Conservation (phyloP, 2,888 invertebrate species). For the Lymantria monacha region DNA sequence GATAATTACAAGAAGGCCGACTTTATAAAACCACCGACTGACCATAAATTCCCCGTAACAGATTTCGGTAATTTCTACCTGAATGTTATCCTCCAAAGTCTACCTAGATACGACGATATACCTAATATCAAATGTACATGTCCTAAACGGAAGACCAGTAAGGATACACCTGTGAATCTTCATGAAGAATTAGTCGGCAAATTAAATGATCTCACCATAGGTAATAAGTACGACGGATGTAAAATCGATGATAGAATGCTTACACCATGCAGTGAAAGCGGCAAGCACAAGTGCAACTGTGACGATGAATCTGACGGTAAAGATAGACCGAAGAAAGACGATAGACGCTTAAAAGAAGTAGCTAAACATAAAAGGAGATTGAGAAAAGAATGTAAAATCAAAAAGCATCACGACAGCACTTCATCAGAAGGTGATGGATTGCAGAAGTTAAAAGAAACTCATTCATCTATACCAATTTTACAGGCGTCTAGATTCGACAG, state of each 20-base stretch:
- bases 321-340: slow-evolving; percentile 61
- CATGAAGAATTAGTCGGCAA: slow-evolving; percentile 67
- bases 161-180: slow-evolving; percentile 47
- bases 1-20: slow-evolving; percentile 80
- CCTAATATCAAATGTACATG: slow-evolving; percentile 82
- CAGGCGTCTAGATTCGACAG: slow-evolving; percentile 76
- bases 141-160: slow-evolving; percentile 61
- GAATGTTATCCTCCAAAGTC: slow-evolving; percentile 83
- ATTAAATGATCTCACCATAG: slow-evolving; percentile 73
- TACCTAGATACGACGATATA: slow-evolving; percentile 89
- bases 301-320: slow-evolving; percentile 85
- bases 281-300: slow-evolving; percentile 89
- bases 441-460: slow-evolving; percentile 53
- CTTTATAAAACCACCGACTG: slow-evolving; percentile 82
- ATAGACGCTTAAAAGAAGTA: slow-evolving; percentile 68
- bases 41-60: slow-evolving; percentile 88
- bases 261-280: slow-evolving; percentile 86
- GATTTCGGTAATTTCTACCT: slow-evolving; percentile 84
- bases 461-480: slow-evolving; percentile 74
- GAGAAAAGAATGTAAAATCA: slow-evolving; percentile 70
- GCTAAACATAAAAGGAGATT: slow-evolving; percentile 73
- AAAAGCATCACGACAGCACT: slow-evolving; percentile 68
- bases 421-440: slow-evolving; percentile 67
- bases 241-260: slow-evolving; percentile 87
- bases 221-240: slow-evolving; percentile 41